Evolutionary conservation across 2,797 vertebrate genomes (phyloP).

Genomic region (Oryzias sinensis): DNA sequence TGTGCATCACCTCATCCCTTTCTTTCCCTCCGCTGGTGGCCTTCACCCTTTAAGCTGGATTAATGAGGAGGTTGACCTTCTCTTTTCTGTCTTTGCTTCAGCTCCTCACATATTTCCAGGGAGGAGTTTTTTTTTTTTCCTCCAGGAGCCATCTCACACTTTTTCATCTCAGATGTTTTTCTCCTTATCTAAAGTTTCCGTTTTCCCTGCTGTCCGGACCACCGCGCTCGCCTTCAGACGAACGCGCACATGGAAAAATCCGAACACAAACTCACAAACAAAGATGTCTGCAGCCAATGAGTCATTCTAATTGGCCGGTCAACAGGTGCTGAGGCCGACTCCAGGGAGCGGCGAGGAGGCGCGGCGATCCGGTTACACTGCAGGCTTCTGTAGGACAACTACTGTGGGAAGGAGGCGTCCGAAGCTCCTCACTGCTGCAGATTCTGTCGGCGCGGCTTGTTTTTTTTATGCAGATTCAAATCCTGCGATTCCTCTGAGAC

Average conservation of each 20-base stretch:
- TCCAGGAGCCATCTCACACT: conserved; percentile 20
- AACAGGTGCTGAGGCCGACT: conserved; percentile 68
- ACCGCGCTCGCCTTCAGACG: conserved; percentile 38
- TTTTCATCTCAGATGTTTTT: conserved; percentile 13
- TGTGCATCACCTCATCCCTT: conserved; percentile 19
- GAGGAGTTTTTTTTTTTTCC: not conserved
- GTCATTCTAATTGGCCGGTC: conserved; percentile 72
- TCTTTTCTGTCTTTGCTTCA: conserved; percentile 16
- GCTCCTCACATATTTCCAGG: conserved; percentile 3
- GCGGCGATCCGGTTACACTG: conserved; percentile 47
- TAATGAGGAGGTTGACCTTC: conserved; percentile 66
- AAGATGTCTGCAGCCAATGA: conserved; percentile 64
- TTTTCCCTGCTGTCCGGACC: conserved; percentile 54
- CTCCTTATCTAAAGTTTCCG: not conserved
- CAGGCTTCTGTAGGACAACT: conserved; percentile 61
- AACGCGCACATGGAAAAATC: conserved; percentile 27
- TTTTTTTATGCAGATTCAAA: not conserved
- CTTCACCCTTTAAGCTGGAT: conserved; percentile 62
- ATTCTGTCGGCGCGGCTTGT: not conserved
- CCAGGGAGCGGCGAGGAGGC: conserved; percentile 35
- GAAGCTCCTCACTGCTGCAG: conserved; percentile 12
- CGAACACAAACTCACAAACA: conserved; percentile 26
- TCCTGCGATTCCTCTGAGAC: not conserved
- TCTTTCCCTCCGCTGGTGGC: conserved; percentile 48
- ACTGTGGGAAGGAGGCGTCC: conserved; percentile 33